Base-by-base conservation (phyloP, 2,888 invertebrate genomes). In the Xestobium rufovillosum region DNA sequence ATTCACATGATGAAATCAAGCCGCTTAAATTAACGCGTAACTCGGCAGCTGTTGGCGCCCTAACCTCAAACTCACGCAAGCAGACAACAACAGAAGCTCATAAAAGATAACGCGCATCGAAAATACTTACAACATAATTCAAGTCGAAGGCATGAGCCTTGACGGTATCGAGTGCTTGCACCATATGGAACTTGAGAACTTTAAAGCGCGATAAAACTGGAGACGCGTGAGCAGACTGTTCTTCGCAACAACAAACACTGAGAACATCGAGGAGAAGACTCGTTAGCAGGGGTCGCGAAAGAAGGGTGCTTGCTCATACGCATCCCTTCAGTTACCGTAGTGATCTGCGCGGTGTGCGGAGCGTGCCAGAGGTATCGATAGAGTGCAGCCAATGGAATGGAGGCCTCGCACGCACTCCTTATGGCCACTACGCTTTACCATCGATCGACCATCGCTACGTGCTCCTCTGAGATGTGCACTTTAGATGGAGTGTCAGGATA, bases 161-260 rank as follows among this genome's bases (percentile, higher is more conserved):
- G 70, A 80, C 80, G 69, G 80, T 75, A 73, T 81, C 80, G 70
- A 81, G 77, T 72, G 80, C 79, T 71, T 82, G 82, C 76, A 82
- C 82, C 82, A 82, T 82, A 81, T 79, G 81, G 57, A 51, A 12
- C 11, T 4, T 6, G 6, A 27, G 28, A 4, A 27, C 4, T 27
- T 11, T 11, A 12, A 11, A 27, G 10, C 15, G 14, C 14, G 26
- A 26, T 14, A 28, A 8, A n/a, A 33, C 36, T 27, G 34, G 34
- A 39, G 23, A 26, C 27, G 30, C 44, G 19, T 23, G 26, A 30
- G 19, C 32, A 26, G 14, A 29, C n/a, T n/a, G n/a, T n/a, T n/a
- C n/a, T n/a, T n/a, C n/a, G n/a, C 28, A 11, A 15, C 36, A 9
- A 13, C 12, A 30, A 36, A 36, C 36, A 36, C 26, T 13, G 34